phyloP scores from a whole-genome alignment of 2,888 invertebrate genomes.

The Labia minor region DNA sequence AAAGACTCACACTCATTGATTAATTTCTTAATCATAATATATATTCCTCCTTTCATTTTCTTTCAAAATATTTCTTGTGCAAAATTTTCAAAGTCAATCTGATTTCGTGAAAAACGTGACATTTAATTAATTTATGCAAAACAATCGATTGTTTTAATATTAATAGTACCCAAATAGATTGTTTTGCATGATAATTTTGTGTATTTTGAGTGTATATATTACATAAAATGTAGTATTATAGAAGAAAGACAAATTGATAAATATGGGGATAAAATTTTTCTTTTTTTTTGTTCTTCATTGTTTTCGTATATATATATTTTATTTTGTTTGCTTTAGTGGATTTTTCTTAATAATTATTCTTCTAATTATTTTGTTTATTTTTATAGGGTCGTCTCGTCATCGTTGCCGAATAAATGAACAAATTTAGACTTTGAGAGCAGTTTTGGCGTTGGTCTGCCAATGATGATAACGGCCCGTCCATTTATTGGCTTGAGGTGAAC shows the following conservation, averaged over 20 bases:
- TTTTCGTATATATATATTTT: too few relatives aligned
- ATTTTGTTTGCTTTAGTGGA: too few relatives aligned
- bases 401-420: background rate
- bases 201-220: background rate
- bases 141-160: background rate
- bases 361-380: background rate
- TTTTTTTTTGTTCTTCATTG: background rate
- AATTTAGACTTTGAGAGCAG: background rate
- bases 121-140: background rate
- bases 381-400: background rate
- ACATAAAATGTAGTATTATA: too few relatives aligned
- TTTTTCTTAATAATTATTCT: background rate
- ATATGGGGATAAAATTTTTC: background rate
- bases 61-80: constrained; percentile 1
- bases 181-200: background rate
- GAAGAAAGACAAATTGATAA: too few relatives aligned
- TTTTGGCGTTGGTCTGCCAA: constrained; percentile 19
- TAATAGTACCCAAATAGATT: background rate
- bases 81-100: background rate
- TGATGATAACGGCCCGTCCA: constrained; percentile 21
- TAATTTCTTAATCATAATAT: background rate
- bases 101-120: background rate
- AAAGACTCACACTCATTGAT: background rate
- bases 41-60: background rate
- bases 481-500: constrained; percentile 21